Evolutionary conservation across 2,113 vertebrate species (phyloP).

Genomic region (Arenaria interpres): DNA sequence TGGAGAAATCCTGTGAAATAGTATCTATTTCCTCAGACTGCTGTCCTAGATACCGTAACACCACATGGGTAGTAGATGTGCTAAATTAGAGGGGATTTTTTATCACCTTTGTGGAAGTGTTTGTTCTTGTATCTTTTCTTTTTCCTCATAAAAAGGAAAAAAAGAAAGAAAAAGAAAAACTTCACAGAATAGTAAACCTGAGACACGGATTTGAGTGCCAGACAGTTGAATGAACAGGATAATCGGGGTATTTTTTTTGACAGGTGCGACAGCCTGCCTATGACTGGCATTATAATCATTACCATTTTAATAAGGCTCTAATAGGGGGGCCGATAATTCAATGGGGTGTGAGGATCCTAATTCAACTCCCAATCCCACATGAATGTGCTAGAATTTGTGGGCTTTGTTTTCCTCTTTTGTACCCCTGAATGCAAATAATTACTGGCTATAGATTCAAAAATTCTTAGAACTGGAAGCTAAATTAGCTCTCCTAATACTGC

Average conservation of each 20-base stretch:
- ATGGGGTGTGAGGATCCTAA: conserved; percentile 84
- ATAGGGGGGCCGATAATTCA: conserved; percentile 85
- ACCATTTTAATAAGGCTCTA: conserved; percentile 87
- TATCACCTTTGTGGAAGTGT: conserved; percentile 57
- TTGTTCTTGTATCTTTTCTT: conserved; percentile 73
- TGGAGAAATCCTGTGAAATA: conserved; percentile 31
- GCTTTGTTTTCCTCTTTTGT: conserved; percentile 86
- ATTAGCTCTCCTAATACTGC: conserved; percentile 85
- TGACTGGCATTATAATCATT: conserved; percentile 85
- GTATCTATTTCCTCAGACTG: conserved; percentile 16
- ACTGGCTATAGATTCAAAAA: conserved; percentile 86
- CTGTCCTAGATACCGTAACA: conserved; percentile 39
- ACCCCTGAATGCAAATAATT: conserved; percentile 87
- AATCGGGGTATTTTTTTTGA: conserved; percentile 83
- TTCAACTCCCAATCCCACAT: conserved; percentile 85
- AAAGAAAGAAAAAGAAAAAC: conserved; percentile 29
- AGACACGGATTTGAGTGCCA: conserved; percentile 77
- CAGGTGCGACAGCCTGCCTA: conserved; percentile 83
- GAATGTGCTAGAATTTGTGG: conserved; percentile 86
- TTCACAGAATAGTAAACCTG: conserved; percentile 81
- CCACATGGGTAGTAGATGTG: conserved; percentile 25
- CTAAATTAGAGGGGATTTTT: conserved; percentile 31
- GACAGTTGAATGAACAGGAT: conserved; percentile 83
- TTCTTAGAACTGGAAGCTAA: conserved; percentile 86
- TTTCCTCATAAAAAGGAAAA: conserved; percentile 12